Conservation (phyloP, 2,113 vertebrate genomes). For the Sterrhoptilus dennistouni region DNA sequence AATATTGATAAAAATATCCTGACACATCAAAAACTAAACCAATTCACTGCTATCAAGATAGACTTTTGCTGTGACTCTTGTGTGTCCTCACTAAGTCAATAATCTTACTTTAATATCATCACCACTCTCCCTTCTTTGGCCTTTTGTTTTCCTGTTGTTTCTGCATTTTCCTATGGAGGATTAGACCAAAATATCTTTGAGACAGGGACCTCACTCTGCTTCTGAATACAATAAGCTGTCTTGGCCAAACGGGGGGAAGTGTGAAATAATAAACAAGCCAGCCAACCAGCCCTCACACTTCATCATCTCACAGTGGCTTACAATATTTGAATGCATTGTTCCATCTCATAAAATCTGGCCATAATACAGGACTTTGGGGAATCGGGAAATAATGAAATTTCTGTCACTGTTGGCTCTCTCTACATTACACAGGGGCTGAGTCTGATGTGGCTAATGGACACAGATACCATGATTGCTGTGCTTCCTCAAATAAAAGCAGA, state of each 20-base stretch:
- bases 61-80: neutral
- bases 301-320: conserved; percentile 7
- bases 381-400: conserved; percentile 34
- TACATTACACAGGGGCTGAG: neutral
- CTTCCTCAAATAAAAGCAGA: neutral
- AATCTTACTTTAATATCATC: neutral
- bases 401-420: neutral
- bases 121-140: neutral
- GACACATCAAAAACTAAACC: neutral
- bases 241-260: neutral
- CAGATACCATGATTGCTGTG: neutral
- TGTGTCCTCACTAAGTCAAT: neutral
- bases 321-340: conserved; percentile 28
- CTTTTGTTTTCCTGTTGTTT: neutral
- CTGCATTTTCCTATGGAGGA: neutral
- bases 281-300: neutral
- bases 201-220: neutral
- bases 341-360: conserved; percentile 37
- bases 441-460: neutral
- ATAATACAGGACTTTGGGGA: conserved; percentile 9
- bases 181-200: neutral
- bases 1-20: neutral
- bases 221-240: neutral
- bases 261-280: conserved; percentile 32
- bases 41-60: neutral